These are phyloP conservation scores for Actenoides hombroni DNA, from an alignment of 2,113 vertebrate genomes.

Conservation along the genomic window DNA sequence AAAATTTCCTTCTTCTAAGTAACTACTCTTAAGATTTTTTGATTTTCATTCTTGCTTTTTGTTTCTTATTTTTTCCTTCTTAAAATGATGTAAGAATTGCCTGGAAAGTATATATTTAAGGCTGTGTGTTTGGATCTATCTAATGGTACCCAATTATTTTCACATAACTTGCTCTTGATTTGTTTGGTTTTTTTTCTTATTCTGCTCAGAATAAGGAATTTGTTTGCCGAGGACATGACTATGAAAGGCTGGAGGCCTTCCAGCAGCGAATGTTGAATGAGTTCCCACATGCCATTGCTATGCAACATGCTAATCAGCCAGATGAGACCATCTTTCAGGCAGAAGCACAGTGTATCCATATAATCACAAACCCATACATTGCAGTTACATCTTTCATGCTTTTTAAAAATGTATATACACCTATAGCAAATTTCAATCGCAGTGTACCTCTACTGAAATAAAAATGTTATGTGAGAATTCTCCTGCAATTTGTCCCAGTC, in stretches of 20 bases:
- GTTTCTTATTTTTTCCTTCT: background rate
- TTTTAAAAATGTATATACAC: background rate
- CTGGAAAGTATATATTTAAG: background rate
- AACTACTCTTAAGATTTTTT: background rate
- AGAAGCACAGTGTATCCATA: constrained; percentile 96
- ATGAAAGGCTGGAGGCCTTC: constrained; percentile 97
- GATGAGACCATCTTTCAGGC: constrained; percentile 99
- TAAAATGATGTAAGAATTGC: background rate
- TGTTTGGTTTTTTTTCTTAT: background rate
- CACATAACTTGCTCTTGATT: background rate
- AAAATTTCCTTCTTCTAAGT: background rate
- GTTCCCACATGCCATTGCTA: constrained; percentile 98
- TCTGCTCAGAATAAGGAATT: constrained; percentile 94
- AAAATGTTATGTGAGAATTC: background rate
- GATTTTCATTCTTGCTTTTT: background rate
- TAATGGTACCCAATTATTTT: background rate
- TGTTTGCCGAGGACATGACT: constrained; percentile 98
- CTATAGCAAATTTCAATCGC: background rate
- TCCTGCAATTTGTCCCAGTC: background rate
- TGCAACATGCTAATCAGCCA: constrained; percentile 98
- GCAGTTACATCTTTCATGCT: background rate
- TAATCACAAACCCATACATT: background rate
- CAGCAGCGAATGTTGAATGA: constrained; percentile 98
- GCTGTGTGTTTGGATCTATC: background rate
- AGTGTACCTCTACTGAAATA: background rate